Evolutionary conservation across 1,140 invertebrate species (phyloP).

Genomic region (Drosophila serrata): DNA sequence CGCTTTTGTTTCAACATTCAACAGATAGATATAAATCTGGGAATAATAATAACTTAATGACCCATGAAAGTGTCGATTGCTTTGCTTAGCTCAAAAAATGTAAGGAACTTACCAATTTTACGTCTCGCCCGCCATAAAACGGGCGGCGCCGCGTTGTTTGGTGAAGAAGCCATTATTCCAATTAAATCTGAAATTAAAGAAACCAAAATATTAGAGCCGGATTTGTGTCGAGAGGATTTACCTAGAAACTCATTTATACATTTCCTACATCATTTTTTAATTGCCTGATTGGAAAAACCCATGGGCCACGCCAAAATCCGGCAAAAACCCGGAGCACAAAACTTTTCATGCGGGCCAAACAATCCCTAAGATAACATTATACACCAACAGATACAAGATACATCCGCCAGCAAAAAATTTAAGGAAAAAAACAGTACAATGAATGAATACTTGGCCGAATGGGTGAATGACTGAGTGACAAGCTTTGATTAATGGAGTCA

Average conservation of each 20-base stretch:
- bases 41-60: slow-evolving; percentile 27
- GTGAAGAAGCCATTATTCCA: slow-evolving; percentile 88
- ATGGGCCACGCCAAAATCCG: slow-evolving; percentile 17
- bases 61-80: slow-evolving; percentile 25
- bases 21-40: slow-evolving; percentile 28
- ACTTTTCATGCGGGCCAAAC: slow-evolving; percentile 29
- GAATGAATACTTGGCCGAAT: slow-evolving; percentile 39
- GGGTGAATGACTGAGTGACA: slow-evolving; percentile 67
- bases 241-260: slow-evolving; percentile 21
- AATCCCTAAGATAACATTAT: slow-evolving; percentile 51
- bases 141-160: slow-evolving; percentile 91
- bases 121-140: slow-evolving; percentile 91
- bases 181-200: slow-evolving; percentile 54
- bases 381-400: slow-evolving; percentile 47
- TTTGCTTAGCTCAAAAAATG: slow-evolving; percentile 11
- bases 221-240: slow-evolving; percentile 21
- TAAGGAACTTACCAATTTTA: slow-evolving; percentile 89
- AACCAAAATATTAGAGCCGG: slow-evolving; percentile 4
- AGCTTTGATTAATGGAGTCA: slow-evolving; percentile 69
- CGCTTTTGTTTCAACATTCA: slow-evolving; percentile 14
- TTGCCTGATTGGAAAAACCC: slow-evolving; percentile 56
- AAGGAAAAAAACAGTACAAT: slow-evolving; percentile 14
- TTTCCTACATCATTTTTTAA: slow-evolving; percentile 36
- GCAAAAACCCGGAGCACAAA: slow-evolving; percentile 24
- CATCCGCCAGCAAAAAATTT: slow-evolving; percentile 55